Base-by-base conservation (phyloP, 2,888 invertebrate genomes). In the Cataglyphis cursor region DNA sequence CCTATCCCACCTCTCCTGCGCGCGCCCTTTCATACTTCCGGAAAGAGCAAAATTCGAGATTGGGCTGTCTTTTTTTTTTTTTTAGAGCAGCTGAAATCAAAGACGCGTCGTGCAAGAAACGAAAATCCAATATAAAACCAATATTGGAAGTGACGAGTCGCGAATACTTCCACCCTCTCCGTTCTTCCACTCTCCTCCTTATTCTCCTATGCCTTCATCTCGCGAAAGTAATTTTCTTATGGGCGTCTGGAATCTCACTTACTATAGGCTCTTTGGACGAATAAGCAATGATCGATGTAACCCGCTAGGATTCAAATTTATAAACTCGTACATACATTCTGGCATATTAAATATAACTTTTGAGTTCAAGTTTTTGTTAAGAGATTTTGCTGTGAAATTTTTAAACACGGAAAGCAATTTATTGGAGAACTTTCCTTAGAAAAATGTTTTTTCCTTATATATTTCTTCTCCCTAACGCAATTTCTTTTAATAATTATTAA, bases 111-210 rank as follows among this genome's bases (percentile, higher is more conserved):
- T 66, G 2, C 35, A 75, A 86, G 80, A 80, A 88, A 73, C 83
- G 85, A 88, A 84, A 90, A 92, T 90, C 90, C 89, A 92, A 93
- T 93, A 92, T 90, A 91, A 92, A 92, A 90, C 87, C 91, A 92
- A 92, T 92, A 92, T 91, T 90, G 83, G 83, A 88, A 92, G 88
- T 91, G 90, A 90, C 90, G 90, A 85, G 86, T 75, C 83, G 41
- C 83, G 70, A 84, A 84, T 83, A 80, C 64, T 57, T 76, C 0
- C 59, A 41, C n/a, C 78, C 65, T 48, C 54, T 76, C 28, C 35
- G 15, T 18, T 51, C 15, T 31, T n/a, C 2, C n/a, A 51, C 48
- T 59, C 41, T 78, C 44, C 51, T 51, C 35, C 51, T 57, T 83
- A 62, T 28, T 51, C n/a, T 54, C 18, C 38, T 64, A 41, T 5